A percentile compares a stretch with the other conserved stretches of the same genome.
These are phyloP conservation scores for Stratiomys singularior DNA, from an alignment of 2,888 invertebrate genomes.

Conservation along the genomic window DNA sequence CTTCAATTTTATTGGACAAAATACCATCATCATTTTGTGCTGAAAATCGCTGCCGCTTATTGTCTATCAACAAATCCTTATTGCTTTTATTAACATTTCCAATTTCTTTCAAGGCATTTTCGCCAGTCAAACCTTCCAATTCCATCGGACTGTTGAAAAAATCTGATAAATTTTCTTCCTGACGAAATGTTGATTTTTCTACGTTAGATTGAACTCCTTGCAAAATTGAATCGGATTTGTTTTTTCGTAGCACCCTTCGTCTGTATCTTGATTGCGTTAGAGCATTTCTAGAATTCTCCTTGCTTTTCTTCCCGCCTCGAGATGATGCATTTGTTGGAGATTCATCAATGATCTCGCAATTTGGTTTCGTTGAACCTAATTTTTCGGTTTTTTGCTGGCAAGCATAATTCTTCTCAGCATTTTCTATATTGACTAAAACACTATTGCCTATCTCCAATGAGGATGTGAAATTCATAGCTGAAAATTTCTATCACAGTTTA, in stretches of 20 bases:
- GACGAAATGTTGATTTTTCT: neutral
- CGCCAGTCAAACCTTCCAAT: neutral
- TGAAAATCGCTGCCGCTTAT: neutral
- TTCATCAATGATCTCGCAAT: slow-evolving; percentile 59
- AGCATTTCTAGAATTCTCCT: slow-evolving; percentile 34
- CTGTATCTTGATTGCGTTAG: slow-evolving; percentile 46
- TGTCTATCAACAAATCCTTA: too few species aligned
- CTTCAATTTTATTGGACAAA: neutral
- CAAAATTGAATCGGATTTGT: slow-evolving; percentile 56
- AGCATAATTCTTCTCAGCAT: slow-evolving; percentile 51
- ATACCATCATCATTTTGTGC: neutral
- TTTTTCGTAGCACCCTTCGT: slow-evolving; percentile 54
- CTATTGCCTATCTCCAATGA: slow-evolving; percentile 62
- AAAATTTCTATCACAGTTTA: slow-evolving; percentile 9
- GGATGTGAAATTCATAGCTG: slow-evolving; percentile 61
- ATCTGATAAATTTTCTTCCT: slow-evolving; percentile 56
- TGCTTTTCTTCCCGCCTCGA: neutral
- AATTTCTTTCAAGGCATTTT: neutral
- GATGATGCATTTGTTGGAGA: slow-evolving; percentile 57
- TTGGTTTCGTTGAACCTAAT: slow-evolving; percentile 1
- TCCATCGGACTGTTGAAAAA: slow-evolving; percentile 57
- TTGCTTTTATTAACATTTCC: neutral
- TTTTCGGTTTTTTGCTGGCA: slow-evolving; percentile 37
- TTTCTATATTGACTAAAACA: slow-evolving; percentile 61
- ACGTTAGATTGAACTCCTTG: slow-evolving; percentile 32